Percentiles rank a stretch among this genome's conserved stretches.
Evolutionary conservation across 2,113 vertebrate genomes (phyloP).

Genomic region (Erythrolamprus reginae): DNA sequence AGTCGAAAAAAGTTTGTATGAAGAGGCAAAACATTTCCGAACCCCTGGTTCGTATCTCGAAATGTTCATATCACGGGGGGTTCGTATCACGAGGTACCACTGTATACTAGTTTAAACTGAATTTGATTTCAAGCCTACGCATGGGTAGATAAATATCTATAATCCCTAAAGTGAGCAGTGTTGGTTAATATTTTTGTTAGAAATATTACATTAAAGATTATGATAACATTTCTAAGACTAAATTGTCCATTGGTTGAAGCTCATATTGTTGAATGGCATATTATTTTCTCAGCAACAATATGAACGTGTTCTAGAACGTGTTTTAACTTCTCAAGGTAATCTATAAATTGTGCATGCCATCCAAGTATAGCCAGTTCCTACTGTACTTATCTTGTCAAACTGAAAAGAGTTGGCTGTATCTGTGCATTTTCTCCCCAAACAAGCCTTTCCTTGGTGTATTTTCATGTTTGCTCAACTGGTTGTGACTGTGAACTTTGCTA

Average conservation of each 20-base stretch:
- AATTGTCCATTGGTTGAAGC: background rate
- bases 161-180: background rate
- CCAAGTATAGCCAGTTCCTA: background rate
- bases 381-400: background rate
- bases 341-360: background rate
- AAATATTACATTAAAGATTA: background rate
- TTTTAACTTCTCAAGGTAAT: background rate
- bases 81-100: no score
- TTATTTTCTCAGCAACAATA: background rate
- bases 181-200: background rate
- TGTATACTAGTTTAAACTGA: background rate
- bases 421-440: background rate
- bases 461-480: background rate
- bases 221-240: background rate
- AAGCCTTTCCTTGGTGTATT: background rate
- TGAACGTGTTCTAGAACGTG: background rate
- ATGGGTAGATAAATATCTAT: background rate
- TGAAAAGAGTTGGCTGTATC: background rate
- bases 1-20: no score
- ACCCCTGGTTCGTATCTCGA: no score
- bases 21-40: no score
- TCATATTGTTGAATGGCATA: background rate
- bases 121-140: background rate
- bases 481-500: background rate
- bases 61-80: no score